Conservation (phyloP, 2,113 vertebrate genomes). For the Anser cygnoides region DNA sequence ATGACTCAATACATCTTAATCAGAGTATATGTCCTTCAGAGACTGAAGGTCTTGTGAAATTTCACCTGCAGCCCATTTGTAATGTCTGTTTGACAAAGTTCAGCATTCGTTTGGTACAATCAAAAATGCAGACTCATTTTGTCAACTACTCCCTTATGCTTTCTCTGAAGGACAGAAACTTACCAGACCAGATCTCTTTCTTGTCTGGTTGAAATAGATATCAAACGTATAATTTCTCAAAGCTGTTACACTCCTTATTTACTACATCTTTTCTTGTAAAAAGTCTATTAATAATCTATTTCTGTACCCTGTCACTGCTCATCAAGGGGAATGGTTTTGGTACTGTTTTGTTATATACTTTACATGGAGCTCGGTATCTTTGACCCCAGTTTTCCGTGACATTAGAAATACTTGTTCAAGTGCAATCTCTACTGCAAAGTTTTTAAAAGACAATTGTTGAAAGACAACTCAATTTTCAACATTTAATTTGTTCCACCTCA, state of each 20-base stretch:
- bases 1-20: conserved; percentile 48
- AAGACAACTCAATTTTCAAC: background rate
- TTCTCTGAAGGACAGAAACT: background rate
- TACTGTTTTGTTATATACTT: background rate
- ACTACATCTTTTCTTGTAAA: background rate
- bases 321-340: background rate
- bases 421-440: background rate
- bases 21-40: conserved; percentile 10
- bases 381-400: background rate
- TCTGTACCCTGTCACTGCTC: background rate
- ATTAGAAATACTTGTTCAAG: background rate
- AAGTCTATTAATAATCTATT: background rate
- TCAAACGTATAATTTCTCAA: background rate
- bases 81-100: background rate
- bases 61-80: conserved; percentile 4
- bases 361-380: background rate
- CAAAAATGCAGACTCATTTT: background rate
- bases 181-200: background rate
- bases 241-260: background rate
- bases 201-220: background rate
- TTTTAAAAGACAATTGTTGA: background rate
- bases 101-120: background rate
- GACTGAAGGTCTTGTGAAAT: conserved; percentile 2
- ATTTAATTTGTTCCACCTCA: background rate
- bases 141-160: background rate